A percentile compares a stretch with the other conserved stretches of the same genome.
phyloP scores from a whole-genome alignment of 2,113 vertebrate species.

The Apodemus sylvaticus region DNA sequence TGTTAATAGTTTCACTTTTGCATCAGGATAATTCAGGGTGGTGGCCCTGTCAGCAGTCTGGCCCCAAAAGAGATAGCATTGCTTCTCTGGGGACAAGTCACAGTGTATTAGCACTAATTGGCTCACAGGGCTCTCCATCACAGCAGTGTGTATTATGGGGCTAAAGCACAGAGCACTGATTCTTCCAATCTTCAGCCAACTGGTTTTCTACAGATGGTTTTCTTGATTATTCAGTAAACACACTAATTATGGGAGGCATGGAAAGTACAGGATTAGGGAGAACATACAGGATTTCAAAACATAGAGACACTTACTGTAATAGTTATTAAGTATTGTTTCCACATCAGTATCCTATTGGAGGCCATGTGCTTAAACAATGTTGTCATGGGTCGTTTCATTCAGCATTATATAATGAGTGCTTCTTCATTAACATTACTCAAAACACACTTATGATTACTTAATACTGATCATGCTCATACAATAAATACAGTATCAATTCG shows the following conservation, averaged over 20 bases:
- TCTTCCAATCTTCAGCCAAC: neutral
- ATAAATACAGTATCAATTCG: neutral
- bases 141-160: neutral
- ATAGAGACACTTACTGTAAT: neutral
- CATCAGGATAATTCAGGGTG: neutral
- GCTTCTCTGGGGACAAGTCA: neutral
- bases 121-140: neutral
- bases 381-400: neutral
- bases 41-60: neutral
- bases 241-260: neutral
- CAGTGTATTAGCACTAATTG: neutral
- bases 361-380: neutral
- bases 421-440: slow-evolving; percentile 18
- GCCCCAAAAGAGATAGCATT: neutral
- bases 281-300: neutral
- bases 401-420: neutral
- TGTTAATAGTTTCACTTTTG: neutral
- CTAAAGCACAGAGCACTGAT: neutral
- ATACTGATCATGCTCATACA: neutral
- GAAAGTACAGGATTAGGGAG: neutral
- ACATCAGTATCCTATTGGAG: neutral
- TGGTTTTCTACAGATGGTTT: neutral
- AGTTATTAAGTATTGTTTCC: neutral
- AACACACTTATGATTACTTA: neutral
- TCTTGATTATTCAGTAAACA: neutral